Evolutionary conservation across 1,140 invertebrate species (phyloP).

Genomic region (Drosophila santomea): DNA sequence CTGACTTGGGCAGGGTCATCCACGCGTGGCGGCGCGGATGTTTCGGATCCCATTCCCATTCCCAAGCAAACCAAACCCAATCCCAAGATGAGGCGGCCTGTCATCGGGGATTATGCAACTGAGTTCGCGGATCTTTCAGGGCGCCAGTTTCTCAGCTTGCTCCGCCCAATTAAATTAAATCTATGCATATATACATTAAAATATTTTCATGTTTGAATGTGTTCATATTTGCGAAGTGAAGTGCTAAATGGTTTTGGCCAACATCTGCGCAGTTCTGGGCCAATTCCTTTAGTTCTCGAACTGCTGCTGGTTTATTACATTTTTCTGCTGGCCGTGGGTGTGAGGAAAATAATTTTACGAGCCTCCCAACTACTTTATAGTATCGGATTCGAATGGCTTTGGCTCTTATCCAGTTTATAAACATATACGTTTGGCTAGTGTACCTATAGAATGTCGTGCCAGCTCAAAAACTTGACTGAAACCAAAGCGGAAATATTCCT

Average conservation of each 20-base stretch:
- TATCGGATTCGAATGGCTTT: constrained; percentile 63
- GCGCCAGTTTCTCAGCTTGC: constrained; percentile 37
- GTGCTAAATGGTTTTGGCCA: constrained; percentile 59
- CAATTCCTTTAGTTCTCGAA: constrained; percentile 10
- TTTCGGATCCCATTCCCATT: constrained; percentile 23
- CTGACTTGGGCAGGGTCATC: constrained; percentile 68
- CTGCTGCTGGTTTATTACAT: constrained; percentile 66
- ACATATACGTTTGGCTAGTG: constrained; percentile 20
- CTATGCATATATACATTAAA: constrained; percentile 59
- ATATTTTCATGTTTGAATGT: constrained; percentile 42
- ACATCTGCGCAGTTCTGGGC: constrained; percentile 62
- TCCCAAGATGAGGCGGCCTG: constrained; percentile 46
- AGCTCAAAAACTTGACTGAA: constrained; percentile 23
- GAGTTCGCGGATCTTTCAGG: constrained; percentile 44
- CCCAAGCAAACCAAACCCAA: constrained; percentile 8
- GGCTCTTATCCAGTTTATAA: constrained; percentile 60
- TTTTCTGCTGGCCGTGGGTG: constrained; percentile 40
- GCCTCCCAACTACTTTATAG: constrained; percentile 69
- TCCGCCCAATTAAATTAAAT: constrained; percentile 63
- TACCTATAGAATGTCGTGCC: constrained; percentile 32
- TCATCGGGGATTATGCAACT: constrained; percentile 73
- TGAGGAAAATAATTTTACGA: constrained; percentile 75
- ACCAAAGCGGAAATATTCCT: constrained; percentile 66
- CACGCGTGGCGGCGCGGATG: constrained; percentile 66
- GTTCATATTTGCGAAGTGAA: constrained; percentile 32